A percentile compares a stretch with the other conserved stretches of the same genome.
Conservation (phyloP, 2,113 vertebrate species). For the Malurus cyaneus region DNA sequence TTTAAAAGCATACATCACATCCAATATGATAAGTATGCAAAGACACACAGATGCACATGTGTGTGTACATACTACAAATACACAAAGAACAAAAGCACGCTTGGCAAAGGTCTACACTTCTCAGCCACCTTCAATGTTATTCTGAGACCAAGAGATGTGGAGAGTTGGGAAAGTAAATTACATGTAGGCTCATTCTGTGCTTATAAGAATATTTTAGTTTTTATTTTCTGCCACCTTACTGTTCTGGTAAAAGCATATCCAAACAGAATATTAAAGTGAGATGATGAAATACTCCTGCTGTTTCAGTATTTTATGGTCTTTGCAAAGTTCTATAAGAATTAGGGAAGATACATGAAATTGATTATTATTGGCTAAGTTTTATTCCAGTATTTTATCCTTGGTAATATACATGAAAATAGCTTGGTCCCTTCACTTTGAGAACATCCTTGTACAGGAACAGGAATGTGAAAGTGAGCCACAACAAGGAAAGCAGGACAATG, state of each 20-base stretch:
- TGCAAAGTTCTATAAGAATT: background rate
- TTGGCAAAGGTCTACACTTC: background rate
- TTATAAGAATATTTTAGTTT: background rate
- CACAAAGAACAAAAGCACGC: background rate
- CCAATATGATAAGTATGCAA: background rate
- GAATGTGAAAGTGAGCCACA: background rate
- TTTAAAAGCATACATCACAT: background rate
- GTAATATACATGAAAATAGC: background rate
- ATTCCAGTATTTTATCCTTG: background rate
- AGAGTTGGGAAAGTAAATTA: background rate
- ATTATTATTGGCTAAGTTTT: background rate
- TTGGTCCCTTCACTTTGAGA: background rate
- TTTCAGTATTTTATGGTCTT: background rate
- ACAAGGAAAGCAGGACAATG: background rate
- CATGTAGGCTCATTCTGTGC: background rate
- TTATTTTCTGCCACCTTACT: background rate
- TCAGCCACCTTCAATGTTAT: background rate
- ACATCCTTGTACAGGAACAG: background rate
- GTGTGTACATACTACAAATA: rapidly evolving
- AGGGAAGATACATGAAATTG: background rate
- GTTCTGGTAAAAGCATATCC: background rate
- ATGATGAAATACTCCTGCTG: background rate
- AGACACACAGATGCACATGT: background rate
- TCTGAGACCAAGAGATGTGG: background rate
- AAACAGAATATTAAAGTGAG: background rate